A percentile compares a stretch with the other conserved stretches of the same genome.
These are phyloP conservation scores for Oreonectes daqikongensis DNA, from an alignment of 2,797 vertebrate genomes.

Conservation along the genomic window DNA sequence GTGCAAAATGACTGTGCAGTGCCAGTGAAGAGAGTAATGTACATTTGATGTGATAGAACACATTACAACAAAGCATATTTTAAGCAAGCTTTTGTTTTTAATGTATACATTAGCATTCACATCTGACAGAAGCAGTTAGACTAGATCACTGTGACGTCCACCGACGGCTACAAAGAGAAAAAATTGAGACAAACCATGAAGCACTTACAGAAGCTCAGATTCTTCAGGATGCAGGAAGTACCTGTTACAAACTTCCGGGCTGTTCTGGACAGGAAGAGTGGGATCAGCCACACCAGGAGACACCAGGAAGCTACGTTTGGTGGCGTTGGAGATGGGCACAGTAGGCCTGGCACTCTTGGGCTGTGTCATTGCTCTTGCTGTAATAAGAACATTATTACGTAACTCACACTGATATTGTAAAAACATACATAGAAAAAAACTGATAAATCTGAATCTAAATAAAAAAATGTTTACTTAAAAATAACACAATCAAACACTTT, in stretches of 20 bases:
- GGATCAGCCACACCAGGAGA: slow-evolving; percentile 77
- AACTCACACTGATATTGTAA: not conserved
- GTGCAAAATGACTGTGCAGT: not conserved
- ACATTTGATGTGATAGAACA: not conserved
- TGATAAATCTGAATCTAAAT: no score
- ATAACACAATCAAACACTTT: no score
- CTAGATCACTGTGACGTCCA: not conserved
- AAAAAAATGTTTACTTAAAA: not conserved
- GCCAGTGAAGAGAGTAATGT: not conserved
- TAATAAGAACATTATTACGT: not conserved
- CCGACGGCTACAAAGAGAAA: not conserved
- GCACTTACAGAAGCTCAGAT: slow-evolving; percentile 83
- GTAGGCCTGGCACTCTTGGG: slow-evolving; percentile 87
- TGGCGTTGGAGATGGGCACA: slow-evolving; percentile 95
- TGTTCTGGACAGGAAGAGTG: slow-evolving; percentile 67
- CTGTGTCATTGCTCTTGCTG: slow-evolving; percentile 86
- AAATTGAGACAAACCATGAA: slow-evolving; percentile 13
- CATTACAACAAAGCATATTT: not conserved
- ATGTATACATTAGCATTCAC: not conserved
- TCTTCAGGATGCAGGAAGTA: slow-evolving; percentile 89
- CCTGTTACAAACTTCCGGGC: slow-evolving; percentile 83
- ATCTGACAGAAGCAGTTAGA: not conserved
- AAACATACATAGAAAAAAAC: not conserved
- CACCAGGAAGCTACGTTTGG: slow-evolving; percentile 92
- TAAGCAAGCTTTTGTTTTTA: not conserved